A percentile compares a stretch with the other conserved stretches of the same genome.
These are phyloP conservation scores for Cryptocephalus primarius DNA, from an alignment of 2,888 invertebrate species.

Conservation along the genomic window DNA sequence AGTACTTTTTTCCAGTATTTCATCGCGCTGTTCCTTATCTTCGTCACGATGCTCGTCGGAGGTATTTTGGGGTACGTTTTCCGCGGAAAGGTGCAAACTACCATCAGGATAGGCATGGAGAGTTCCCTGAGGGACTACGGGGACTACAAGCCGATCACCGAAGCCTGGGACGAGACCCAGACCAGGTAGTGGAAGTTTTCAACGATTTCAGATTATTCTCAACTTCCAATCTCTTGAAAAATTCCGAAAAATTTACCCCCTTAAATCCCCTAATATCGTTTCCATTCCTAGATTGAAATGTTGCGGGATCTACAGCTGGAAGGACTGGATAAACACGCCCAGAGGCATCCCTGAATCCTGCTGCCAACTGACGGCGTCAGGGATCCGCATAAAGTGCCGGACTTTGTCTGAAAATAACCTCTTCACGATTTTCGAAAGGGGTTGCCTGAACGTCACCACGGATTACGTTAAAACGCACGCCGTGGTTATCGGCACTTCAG, in stretches of 20 bases:
- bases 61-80: constrained; percentile 87
- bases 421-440: constrained; percentile 56
- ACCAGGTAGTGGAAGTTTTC: constrained; percentile 36
- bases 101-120: constrained; percentile 68
- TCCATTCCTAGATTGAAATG: constrained; percentile 48
- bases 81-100: constrained; percentile 67
- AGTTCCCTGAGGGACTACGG: constrained; percentile 67
- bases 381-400: constrained; percentile 47
- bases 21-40: constrained; percentile 76
- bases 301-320: constrained; percentile 68
- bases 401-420: constrained; percentile 38
- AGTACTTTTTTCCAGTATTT: constrained; percentile 59
- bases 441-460: constrained; percentile 63
- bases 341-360: constrained; percentile 61
- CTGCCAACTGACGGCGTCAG: constrained; percentile 52
- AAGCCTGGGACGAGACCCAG: constrained; percentile 85
- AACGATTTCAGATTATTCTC: no score
- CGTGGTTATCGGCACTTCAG: constrained; percentile 67
- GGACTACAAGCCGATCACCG: constrained; percentile 54
- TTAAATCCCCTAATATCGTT: no score
- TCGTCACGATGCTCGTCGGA: constrained; percentile 82
- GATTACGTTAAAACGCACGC: constrained; percentile 68
- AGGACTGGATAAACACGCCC: constrained; percentile 56
- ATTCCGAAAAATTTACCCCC: no score
- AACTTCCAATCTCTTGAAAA: no score